Conservation (phyloP, 2,888 invertebrate species). For the Harpagoxenus sublaevis region DNA sequence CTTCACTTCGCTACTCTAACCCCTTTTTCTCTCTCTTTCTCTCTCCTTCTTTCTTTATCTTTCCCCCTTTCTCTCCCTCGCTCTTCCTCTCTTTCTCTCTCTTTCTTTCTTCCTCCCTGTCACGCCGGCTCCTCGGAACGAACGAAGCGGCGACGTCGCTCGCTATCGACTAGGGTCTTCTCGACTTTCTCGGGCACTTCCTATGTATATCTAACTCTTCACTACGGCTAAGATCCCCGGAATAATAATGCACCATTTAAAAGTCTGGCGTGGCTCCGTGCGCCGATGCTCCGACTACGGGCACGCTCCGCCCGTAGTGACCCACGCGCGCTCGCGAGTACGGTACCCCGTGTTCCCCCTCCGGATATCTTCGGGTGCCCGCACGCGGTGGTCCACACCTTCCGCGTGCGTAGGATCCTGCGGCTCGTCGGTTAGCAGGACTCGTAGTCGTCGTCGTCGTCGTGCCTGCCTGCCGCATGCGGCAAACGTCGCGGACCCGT, state of each 20-base stretch:
- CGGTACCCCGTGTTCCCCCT: constrained; percentile 14
- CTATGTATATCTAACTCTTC: constrained; percentile 81
- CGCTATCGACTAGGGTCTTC: constrained; percentile 78
- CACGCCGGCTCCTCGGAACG: constrained; percentile 41
- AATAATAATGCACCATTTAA: constrained; percentile 83
- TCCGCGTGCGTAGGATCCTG: constrained; percentile 19
- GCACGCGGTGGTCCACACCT: constrained; percentile 2
- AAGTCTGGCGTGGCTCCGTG: constrained; percentile 71
- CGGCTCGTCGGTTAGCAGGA: constrained; percentile 48
- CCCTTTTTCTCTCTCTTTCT: constrained; percentile 15
- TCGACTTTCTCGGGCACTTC: constrained; percentile 83
- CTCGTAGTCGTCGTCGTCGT: not conserved
- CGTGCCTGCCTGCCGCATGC: constrained; percentile 38
- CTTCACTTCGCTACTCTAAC: constrained; percentile 54
- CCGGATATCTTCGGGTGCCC: constrained; percentile 19
- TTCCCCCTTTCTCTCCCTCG: not conserved
- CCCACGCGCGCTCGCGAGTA: constrained; percentile 30
- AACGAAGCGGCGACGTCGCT: constrained; percentile 48
- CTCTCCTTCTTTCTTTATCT: constrained; percentile 9
- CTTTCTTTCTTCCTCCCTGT: constrained; percentile 27
- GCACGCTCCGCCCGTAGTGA: constrained; percentile 56
- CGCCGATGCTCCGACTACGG: constrained; percentile 48
- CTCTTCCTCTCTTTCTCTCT: constrained; percentile 7
- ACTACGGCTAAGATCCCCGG: constrained; percentile 80
- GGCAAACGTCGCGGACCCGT: constrained; percentile 46